Evolutionary conservation across 2,113 vertebrate genomes (phyloP).

Genomic region (Pantherophis guttatus): DNA sequence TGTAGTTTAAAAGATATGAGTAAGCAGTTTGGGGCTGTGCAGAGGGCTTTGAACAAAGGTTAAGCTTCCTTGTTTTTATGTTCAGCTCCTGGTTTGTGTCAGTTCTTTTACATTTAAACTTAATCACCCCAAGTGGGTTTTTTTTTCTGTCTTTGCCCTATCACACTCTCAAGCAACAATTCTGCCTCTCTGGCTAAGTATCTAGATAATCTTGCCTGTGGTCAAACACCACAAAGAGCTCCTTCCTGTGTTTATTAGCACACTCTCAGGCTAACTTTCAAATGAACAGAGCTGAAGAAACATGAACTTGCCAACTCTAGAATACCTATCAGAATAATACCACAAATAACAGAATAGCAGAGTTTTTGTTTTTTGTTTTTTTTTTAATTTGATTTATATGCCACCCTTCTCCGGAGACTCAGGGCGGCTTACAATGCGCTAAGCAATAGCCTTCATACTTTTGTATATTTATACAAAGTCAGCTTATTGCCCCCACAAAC

Average conservation of each 20-base stretch:
- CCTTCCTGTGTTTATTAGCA: background rate
- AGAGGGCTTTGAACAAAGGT: constrained; percentile 33
- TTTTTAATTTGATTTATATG: too few relatives aligned
- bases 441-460: too few relatives aligned
- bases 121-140: background rate
- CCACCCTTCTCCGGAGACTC: too few relatives aligned
- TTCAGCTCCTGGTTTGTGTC: background rate
- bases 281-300: background rate
- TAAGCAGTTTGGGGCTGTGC: constrained; percentile 38
- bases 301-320: background rate
- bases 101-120: background rate
- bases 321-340: background rate
- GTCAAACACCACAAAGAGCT: background rate
- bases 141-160: background rate
- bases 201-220: background rate
- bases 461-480: too few relatives aligned
- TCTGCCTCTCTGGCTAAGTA: background rate
- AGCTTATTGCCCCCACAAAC: too few relatives aligned
- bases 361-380: background rate
- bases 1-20: constrained; percentile 65
- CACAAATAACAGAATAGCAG: background rate
- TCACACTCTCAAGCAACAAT: too few relatives aligned
- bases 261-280: background rate
- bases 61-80: background rate
- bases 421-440: too few relatives aligned